Evolutionary conservation across 2,797 vertebrate genomes (phyloP), one percentile per base, ranked within the genome.

Genomic region (Melanotaenia parkinsoni): DNA sequence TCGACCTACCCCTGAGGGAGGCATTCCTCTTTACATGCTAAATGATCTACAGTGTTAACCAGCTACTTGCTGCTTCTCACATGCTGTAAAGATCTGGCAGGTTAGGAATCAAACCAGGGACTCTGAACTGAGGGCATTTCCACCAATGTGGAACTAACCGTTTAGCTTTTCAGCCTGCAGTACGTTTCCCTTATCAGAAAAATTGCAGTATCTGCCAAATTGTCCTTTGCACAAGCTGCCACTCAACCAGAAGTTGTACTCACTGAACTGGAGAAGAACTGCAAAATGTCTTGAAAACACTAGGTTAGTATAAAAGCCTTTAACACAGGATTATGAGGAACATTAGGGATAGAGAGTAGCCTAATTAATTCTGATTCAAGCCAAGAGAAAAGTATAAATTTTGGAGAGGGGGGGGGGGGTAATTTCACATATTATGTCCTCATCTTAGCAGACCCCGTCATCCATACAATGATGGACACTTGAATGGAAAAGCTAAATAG

Each of bases 391-490:
- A 45, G 1, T 45, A 6, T 8, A 20, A 20, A 47, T 47, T 20
- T n/a, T 11, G 10, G 11, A 3, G 8, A 2, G 7, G 20, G 26
- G 26, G 22, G 10, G 11, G 3, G 8, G 6, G 20, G 20, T n/a
- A 61, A 64, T 67, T 67, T 22, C 16, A 53, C 32, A 35, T 80
- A 80, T 75, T 32, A 65, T 30, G 30, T 30, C 51, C 16, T 72
- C 18, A 60, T 63, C 57, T 9, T 13, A 59, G 47, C n/a, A 9
- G 28, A 53, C 65, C 73, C 38, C 3, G 61, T 82, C 33, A 54
- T 54, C 8, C 24, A 47, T 24, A 63, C 14, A 40, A 69, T 71
- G 82, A 77, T 57, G 54, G 62, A 65, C 58, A 59, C 20, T 54
- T 51, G 30, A 65, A 63, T n/a, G 50, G 63, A 63, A 73, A 53